These are phyloP conservation scores for Teleopsis dalmanni DNA, from an alignment of 1,140 invertebrate genomes.

Conservation along the genomic window DNA sequence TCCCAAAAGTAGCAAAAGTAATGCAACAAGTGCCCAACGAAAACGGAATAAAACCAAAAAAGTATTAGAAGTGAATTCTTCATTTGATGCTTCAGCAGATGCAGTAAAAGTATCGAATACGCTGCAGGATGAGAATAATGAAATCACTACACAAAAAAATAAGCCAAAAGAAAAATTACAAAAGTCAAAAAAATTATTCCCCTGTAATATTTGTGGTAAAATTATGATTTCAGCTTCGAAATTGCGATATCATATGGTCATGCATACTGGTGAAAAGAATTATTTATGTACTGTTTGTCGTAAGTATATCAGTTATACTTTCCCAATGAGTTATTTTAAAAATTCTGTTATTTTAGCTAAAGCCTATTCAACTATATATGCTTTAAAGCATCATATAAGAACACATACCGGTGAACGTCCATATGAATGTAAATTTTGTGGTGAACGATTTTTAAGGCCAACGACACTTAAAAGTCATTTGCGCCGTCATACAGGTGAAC, in stretches of 20 bases:
- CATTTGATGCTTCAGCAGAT: background rate
- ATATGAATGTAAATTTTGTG: constrained; percentile 34
- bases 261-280: constrained; percentile 17
- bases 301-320: constrained; percentile 2
- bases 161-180: background rate
- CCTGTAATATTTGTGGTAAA: constrained; percentile 14
- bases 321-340: background rate
- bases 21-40: background rate
- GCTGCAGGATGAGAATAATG: background rate
- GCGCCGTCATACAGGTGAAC: constrained; percentile 59
- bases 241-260: constrained; percentile 15
- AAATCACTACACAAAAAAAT: background rate
- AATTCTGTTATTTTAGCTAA: constrained; percentile 7
- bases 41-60: background rate
- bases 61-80: background rate
- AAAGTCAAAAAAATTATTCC: constrained; percentile 13
- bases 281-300: constrained; percentile 14
- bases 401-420: constrained; percentile 32
- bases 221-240: constrained; percentile 14
- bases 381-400: constrained; percentile 13
- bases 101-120: background rate
- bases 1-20: constrained; percentile 5
- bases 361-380: constrained; percentile 15
- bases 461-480: constrained; percentile 58
- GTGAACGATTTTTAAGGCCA: constrained; percentile 49